A percentile compares a stretch with the other conserved stretches of the same genome.
Evolutionary conservation across 2,113 vertebrate species (phyloP).

Genomic region (Myrmecobius fasciatus): DNA sequence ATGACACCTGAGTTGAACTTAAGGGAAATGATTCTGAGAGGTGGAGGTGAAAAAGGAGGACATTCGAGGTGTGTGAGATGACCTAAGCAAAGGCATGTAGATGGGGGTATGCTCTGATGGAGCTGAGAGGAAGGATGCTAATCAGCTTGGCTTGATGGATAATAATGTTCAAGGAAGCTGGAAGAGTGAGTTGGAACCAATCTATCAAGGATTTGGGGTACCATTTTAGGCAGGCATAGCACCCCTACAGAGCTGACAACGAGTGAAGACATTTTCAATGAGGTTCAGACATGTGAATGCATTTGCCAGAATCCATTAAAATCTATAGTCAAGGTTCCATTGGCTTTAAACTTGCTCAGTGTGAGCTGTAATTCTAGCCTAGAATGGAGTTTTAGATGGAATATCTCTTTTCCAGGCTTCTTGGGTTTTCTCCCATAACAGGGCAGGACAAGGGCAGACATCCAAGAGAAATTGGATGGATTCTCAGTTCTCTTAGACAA

Average conservation of each 20-base stretch:
- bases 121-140: not conserved
- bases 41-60: not conserved
- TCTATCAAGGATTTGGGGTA: not conserved
- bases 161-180: not conserved
- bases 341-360: not conserved
- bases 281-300: not conserved
- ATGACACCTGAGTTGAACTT: not conserved
- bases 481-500: not conserved
- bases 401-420: not conserved
- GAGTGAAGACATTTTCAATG: not conserved
- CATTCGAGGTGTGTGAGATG: not conserved
- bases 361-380: slow-evolving; percentile 16
- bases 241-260: not conserved
- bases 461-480: not conserved
- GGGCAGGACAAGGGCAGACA: not conserved
- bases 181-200: not conserved
- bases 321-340: not conserved
- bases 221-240: not conserved
- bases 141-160: not conserved
- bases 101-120: not conserved
- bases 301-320: not conserved
- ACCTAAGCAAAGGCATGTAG: not conserved
- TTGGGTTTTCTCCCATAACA: not conserved
- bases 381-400: not conserved
- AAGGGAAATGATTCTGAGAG: not conserved